Evolutionary conservation across 1,140 invertebrate genomes (phyloP).

Genomic region (Camponotus pennsylvanicus): DNA sequence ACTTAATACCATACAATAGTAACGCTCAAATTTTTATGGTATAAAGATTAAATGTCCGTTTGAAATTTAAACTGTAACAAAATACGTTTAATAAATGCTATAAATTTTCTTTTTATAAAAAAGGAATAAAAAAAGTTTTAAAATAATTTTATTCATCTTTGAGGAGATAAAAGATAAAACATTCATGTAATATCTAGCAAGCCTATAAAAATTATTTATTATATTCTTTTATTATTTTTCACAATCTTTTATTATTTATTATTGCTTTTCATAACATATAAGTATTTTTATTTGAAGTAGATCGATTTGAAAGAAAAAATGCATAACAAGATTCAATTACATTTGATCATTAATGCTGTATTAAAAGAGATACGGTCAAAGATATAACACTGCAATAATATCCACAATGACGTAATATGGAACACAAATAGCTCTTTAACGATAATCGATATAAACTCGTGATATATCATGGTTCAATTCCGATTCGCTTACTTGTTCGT

Average conservation of each 20-base stretch:
- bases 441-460: constrained; percentile 52
- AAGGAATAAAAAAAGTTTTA: background rate
- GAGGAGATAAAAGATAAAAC: background rate
- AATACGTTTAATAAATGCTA: background rate
- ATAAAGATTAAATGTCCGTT: background rate
- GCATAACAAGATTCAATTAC: background rate
- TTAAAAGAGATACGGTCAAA: background rate
- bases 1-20: background rate
- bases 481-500: constrained; percentile 15
- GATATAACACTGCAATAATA: constrained; percentile 11
- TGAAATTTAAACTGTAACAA: background rate
- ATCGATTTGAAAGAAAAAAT: background rate
- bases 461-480: constrained; percentile 29
- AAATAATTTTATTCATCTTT: background rate
- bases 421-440: constrained; percentile 22
- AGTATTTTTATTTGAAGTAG: background rate
- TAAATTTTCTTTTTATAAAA: constrained; percentile 17
- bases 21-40: constrained; percentile 15
- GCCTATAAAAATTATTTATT: background rate
- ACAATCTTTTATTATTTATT: background rate
- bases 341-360: background rate
- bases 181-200: background rate
- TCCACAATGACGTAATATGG: constrained; percentile 11
- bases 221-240: constrained; percentile 13
- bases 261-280: background rate